These are phyloP conservation scores for Megaceryle maxima DNA, from an alignment of 2,113 vertebrate species.

Conservation along the genomic window DNA sequence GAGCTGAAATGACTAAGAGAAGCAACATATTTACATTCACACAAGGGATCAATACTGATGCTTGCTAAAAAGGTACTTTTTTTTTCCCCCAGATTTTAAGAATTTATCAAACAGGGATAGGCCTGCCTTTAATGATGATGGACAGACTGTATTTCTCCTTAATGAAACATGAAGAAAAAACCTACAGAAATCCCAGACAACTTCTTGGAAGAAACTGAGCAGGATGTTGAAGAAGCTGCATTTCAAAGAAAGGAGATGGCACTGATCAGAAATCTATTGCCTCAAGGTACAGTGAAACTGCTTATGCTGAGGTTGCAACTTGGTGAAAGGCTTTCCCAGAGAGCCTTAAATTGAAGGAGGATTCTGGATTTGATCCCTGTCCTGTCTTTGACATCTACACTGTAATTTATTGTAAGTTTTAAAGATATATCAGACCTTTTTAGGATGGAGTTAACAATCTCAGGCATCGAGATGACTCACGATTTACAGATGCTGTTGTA, in stretches of 20 bases:
- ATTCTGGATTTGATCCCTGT: background rate
- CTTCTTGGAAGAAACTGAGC: background rate
- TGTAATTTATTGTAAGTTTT: background rate
- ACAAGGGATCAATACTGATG: background rate
- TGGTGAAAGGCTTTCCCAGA: background rate
- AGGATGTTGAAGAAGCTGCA: background rate
- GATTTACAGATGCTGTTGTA: background rate
- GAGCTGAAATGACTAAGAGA: background rate
- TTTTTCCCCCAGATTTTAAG: background rate
- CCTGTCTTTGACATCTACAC: background rate
- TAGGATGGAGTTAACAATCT: background rate
- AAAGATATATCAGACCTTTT: background rate
- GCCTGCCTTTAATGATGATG: background rate
- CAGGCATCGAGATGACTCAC: background rate
- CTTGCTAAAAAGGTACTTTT: background rate
- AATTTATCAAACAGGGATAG: background rate
- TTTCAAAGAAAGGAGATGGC: background rate
- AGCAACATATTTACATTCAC: background rate
- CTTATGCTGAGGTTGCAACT: background rate
- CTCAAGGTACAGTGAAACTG: background rate
- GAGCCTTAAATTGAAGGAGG: background rate
- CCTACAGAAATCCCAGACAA: background rate
- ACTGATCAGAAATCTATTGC: background rate
- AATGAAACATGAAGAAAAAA: background rate
- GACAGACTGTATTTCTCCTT: background rate